phyloP scores from a whole-genome alignment of 1,140 invertebrate genomes.

The Bathynomus jamesi region DNA sequence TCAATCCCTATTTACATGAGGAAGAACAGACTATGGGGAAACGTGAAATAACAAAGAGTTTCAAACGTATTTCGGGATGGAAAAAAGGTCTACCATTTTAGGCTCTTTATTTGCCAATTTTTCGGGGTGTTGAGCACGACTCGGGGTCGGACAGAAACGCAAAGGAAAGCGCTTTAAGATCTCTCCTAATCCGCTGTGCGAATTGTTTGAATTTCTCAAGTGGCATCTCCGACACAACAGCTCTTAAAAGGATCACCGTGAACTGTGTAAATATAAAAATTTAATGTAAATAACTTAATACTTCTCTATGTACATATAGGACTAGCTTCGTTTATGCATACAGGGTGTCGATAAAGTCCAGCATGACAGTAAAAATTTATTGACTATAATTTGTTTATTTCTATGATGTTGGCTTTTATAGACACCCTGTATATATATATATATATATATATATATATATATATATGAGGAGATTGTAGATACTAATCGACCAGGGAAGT shows the following conservation, averaged over 20 bases:
- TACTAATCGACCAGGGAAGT: too few species aligned
- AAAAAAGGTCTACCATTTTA: not conserved
- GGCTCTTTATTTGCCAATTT: not conserved
- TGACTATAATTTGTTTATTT: too few species aligned
- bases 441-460: too few species aligned
- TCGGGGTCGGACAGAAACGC: not conserved
- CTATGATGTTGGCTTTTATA: too few species aligned
- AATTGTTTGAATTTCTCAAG: not conserved
- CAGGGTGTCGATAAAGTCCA: too few species aligned
- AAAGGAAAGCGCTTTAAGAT: not conserved
- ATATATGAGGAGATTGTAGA: too few species aligned
- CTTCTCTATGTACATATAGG: too few species aligned
- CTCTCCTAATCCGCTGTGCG: not conserved
- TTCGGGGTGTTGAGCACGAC: not conserved
- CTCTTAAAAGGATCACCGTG: not conserved
- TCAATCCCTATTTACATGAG: too few species aligned
- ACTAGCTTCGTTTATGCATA: too few species aligned
- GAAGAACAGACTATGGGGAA: too few species aligned
- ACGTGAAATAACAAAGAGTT: not conserved
- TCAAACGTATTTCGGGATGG: not conserved
- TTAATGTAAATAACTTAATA: not conserved
- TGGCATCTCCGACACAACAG: not conserved
- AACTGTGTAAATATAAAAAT: not conserved
- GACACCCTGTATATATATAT: too few species aligned
- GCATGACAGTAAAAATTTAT: too few species aligned